These are phyloP conservation scores for Drosophila macrothrix DNA, from an alignment of 2,888 invertebrate species.

Conservation along the genomic window DNA sequence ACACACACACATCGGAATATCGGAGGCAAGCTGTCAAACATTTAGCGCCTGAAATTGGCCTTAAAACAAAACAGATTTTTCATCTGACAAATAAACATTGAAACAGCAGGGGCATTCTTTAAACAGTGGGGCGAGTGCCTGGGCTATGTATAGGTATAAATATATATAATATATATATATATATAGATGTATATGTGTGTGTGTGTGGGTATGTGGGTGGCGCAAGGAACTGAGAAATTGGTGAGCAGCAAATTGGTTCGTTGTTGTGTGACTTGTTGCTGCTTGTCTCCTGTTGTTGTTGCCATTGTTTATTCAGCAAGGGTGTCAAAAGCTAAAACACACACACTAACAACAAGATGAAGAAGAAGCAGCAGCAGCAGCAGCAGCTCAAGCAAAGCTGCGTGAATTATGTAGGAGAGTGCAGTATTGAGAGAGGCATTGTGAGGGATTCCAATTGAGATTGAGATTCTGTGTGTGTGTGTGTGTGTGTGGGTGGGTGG, in stretches of 20 bases:
- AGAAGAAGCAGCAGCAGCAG: background rate
- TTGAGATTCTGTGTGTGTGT: background rate
- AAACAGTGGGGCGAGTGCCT: background rate
- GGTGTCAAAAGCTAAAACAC: conserved; percentile 47
- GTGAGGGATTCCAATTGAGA: conserved; percentile 1
- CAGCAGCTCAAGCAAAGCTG: conserved; percentile 12
- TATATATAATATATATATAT: background rate
- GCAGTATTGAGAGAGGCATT: background rate
- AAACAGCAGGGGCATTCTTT: conserved; percentile 9
- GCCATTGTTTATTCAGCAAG: conserved; percentile 58
- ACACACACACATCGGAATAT: background rate
- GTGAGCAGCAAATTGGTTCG: conserved; percentile 48
- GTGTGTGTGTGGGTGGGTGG: background rate
- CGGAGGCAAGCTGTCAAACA: conserved; percentile 57
- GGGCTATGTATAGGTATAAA: background rate
- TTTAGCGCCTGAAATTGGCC: conserved; percentile 57
- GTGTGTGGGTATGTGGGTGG: background rate
- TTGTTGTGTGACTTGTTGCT: conserved; percentile 41
- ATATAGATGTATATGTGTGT: background rate
- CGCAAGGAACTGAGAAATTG: conserved; percentile 25
- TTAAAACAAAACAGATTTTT: conserved; percentile 26
- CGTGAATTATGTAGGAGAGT: conserved; percentile 43
- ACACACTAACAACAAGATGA: conserved; percentile 7
- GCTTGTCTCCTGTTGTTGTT: conserved; percentile 27
- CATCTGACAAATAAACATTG: conserved; percentile 48